A percentile compares a stretch with the other conserved stretches of the same genome.
phyloP scores from a whole-genome alignment of 2,888 invertebrate species.

The Drosophila formosana region DNA sequence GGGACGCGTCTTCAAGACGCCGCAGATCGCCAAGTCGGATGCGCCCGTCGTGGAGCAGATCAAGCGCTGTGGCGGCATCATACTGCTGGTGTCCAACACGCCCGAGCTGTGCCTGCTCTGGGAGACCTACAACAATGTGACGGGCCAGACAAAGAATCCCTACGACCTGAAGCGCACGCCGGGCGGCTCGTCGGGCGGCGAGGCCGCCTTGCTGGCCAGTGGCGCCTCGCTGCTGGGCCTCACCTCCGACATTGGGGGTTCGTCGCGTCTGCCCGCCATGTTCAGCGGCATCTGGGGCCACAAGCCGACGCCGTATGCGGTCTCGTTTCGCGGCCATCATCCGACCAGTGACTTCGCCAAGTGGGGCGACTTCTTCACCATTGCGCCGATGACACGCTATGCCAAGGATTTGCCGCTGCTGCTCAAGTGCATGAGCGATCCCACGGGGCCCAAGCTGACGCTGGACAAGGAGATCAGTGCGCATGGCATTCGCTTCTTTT shows the following conservation, averaged over 20 bases:
- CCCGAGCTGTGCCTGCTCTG: conserved; percentile 96
- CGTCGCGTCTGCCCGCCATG: conserved; percentile 94
- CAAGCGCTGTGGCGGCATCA: conserved; percentile 92
- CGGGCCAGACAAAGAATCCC: conserved; percentile 95
- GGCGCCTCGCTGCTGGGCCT: conserved; percentile 93
- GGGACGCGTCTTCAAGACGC: conserved; percentile 88
- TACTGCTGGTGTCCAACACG: conserved; percentile 94
- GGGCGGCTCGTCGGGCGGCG: conserved; percentile 97
- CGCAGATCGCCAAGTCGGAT: conserved; percentile 89
- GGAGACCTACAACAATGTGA: conserved; percentile 95
- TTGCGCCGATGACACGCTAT: conserved; percentile 95
- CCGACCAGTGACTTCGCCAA: conserved; percentile 87
- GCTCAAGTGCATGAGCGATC: conserved; percentile 89
- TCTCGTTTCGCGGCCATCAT: conserved; percentile 89
- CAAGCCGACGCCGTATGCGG: conserved; percentile 91
- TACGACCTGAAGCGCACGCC: conserved; percentile 92
- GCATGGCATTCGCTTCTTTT: conserved; percentile 90
- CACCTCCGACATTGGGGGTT: conserved; percentile 96
- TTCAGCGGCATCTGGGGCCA: conserved; percentile 98
- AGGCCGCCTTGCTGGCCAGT: conserved; percentile 91
- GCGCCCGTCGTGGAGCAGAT: conserved; percentile 90
- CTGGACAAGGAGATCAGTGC: conserved; percentile 86
- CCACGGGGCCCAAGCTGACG: conserved; percentile 85
- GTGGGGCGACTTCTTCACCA: conserved; percentile 90
- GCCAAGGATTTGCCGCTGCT: conserved; percentile 93